Base-by-base conservation (phyloP, 1,140 invertebrate genomes). In the Drosophila carrolli region DNA sequence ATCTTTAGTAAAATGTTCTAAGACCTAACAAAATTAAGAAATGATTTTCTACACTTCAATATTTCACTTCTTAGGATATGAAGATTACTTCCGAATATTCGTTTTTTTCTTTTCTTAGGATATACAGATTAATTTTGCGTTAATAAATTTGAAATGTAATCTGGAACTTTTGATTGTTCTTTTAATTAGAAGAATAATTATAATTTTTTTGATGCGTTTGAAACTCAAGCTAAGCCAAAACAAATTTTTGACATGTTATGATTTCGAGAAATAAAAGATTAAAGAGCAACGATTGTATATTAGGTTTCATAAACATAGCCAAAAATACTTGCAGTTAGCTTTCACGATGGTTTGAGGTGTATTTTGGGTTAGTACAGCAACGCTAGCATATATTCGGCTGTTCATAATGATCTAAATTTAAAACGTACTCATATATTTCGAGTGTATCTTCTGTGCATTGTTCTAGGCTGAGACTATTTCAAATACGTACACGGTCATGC, bases 331-430 rank as follows among this genome's bases (percentile, higher is more conserved):
- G 50, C 50, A 53, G 50, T 53, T 53, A 37, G 50, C 9, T 35
- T 51, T 51, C 55, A 41, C 38, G 38, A 60, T 60, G 16, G 55
- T 63, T 60, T 63, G 56, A 43, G 58, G 60, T 35, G 38, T 60
- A 47, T 66, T 71, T 48, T 70, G 47, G 43, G 65, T 57, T 71
- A 71, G 76, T 75, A 76, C 78, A 60, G 70, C 43, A 55, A 66
- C 70, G 70, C 37, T 51, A 37, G 29, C 35, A 68, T 54, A 68
- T 60, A 46, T 46, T 37, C 47, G n/a, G 14, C 35, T 16, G 61
- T 38, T 68, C 61, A 68, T 66, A 68, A 68, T 38, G 65, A 51
- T 77, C 82, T 86, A 88, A 88, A 56, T 81, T 81, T 81, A 81
- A 78, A 78, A 60, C 46, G 56, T 23, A 58, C 40, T 75, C 50